These are phyloP conservation scores for Pristionchus fissidentatus DNA, from an alignment of 2,888 invertebrate genomes.

Conservation along the genomic window DNA sequence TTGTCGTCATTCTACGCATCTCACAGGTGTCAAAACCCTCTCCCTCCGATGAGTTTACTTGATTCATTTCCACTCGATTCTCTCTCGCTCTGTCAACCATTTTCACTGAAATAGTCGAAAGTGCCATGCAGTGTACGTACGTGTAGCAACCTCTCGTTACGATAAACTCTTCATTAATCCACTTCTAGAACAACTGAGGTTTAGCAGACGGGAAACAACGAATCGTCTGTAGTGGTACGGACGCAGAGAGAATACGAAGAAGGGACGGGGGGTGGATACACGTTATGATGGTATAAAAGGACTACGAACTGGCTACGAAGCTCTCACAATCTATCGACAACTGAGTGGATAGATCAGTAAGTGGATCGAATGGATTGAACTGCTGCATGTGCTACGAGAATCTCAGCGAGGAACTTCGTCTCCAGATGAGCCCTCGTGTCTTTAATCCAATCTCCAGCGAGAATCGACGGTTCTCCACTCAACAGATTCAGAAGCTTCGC, in stretches of 20 bases:
- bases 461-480: conserved; percentile 86
- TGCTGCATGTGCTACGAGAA: conserved; percentile 89
- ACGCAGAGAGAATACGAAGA: conserved; percentile 3
- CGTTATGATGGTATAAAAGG: background rate
- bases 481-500: conserved; percentile 84
- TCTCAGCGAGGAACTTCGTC: conserved; percentile 83
- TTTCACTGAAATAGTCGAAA: too few relatives aligned
- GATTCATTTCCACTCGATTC: background rate
- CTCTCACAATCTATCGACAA: background rate
- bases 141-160: background rate
- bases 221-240: background rate
- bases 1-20: background rate
- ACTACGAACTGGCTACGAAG: conserved; percentile 26
- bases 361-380: conserved; percentile 79
- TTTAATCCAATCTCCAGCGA: conserved; percentile 88
- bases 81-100: background rate
- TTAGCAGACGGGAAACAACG: background rate
- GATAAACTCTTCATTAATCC: conserved; percentile 25
- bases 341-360: conserved; percentile 61
- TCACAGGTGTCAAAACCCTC: background rate
- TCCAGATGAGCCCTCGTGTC: conserved; percentile 59
- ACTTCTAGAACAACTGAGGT: conserved; percentile 30
- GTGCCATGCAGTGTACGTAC: conserved; percentile 18
- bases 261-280: background rate
- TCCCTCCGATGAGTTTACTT: conserved; percentile 16